A percentile compares a stretch with the other conserved stretches of the same genome.
These are phyloP conservation scores for Pandemis corylana DNA, from an alignment of 2,888 invertebrate species.

Conservation along the genomic window DNA sequence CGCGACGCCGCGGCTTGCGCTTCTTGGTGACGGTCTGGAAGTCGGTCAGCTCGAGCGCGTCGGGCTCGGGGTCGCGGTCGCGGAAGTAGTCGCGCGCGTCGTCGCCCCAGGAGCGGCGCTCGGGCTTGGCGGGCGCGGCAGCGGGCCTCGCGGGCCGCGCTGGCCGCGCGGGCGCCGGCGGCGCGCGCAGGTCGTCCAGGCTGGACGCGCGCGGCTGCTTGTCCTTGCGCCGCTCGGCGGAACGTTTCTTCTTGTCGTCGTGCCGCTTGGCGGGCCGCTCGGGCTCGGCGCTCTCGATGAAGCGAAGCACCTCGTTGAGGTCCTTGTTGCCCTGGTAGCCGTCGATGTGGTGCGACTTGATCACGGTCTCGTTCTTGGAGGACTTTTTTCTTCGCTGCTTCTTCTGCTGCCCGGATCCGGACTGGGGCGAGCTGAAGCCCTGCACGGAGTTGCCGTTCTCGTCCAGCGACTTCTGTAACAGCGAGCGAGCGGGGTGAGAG, in stretches of 20 bases:
- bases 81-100: constrained; percentile 83
- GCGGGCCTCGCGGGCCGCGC: constrained; percentile 66
- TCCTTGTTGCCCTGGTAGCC: constrained; percentile 92
- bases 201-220: constrained; percentile 90
- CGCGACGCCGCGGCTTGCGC: constrained; percentile 90
- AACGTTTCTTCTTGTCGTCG: constrained; percentile 47
- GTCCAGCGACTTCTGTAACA: constrained; percentile 88
- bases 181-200: constrained; percentile 91
- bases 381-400: constrained; percentile 86
- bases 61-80: constrained; percentile 48
- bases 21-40: constrained; percentile 94
- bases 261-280: constrained; percentile 59
- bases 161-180: constrained; percentile 83
- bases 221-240: constrained; percentile 46
- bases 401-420: constrained; percentile 81
- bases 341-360: constrained; percentile 87
- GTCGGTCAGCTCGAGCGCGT: constrained; percentile 86
- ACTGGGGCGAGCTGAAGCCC: constrained; percentile 78
- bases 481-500: constrained; percentile 3
- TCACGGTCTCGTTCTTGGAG: constrained; percentile 85
- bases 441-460: constrained; percentile 92
- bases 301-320: constrained; percentile 90
- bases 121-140: constrained; percentile 63
- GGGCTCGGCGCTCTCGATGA: constrained; percentile 87
- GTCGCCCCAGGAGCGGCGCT: constrained; percentile 88